Evolutionary conservation across 2,888 invertebrate species (phyloP), one percentile per base, ranked within the genome.

Genomic region (Napeogenes sylphis): DNA sequence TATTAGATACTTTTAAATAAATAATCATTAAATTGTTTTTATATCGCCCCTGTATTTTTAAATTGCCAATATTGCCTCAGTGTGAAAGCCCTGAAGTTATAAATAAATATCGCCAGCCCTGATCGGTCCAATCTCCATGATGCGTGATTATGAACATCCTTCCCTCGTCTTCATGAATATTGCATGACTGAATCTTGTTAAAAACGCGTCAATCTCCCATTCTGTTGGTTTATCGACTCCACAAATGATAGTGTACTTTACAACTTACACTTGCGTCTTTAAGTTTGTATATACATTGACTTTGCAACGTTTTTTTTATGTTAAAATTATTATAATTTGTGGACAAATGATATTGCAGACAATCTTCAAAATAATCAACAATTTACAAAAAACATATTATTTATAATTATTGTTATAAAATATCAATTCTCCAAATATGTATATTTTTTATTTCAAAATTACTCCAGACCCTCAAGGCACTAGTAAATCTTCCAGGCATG

Each of bases 101-200:
- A 58, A 58, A 61, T 58, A 57, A 57, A 58, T 35, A 55, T 70
- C 68, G 75, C 30, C 75, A 81, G 59, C 82, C 82, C 83, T 83
- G 75, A 57, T 70, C 70, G 71, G 73, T 72, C 54, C 62, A 64
- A 62, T 62, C 67, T 62, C 30, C 21, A 21, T 56, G 61, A 62
- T 59, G 61, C 82, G 82, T 87, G 85, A 85, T 87, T 84, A 83
- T 80, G 77, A 71, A 77, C 82, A 84, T 85, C 86, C 84, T 82
- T 76, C 74, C 74, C 51, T 3, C 42, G 59, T 8, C 45, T 55
- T 71, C 79, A 85, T 89, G 88, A 77, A 89, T 86, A 84, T 82
- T 84, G 67, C 83, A 88, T 86, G 82, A 83, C 63, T 63, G 68
- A 58, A 77, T 76, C 89, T 88, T 85, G 87, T 87, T 89, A 87